Evolutionary conservation across 2,797 vertebrate genomes (phyloP), one percentile per base, ranked within the genome.

Genomic region (Sebastolobus alascanus): DNA sequence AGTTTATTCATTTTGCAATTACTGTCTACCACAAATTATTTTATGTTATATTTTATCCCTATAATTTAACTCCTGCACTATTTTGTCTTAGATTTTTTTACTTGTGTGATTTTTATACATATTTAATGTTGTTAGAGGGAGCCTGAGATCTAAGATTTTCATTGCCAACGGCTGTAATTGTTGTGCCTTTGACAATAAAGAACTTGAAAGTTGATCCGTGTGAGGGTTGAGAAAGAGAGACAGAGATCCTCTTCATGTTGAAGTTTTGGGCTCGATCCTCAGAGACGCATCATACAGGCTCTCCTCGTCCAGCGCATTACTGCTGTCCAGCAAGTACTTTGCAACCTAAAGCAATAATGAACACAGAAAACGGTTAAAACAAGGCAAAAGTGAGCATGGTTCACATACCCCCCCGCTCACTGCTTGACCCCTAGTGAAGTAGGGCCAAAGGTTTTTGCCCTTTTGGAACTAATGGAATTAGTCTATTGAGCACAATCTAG

Each of bases 241-340:
- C 20, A 33, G 29, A 70, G 6, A 61, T 84, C 75, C 54, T 92
- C 81, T 92, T 99, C 97, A 99, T 72, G 98, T 97, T 72, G 97
- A 97, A 22, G 97, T 95, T 89, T 99, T 99, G 82, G 98, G 98
- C 88, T 99, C 98, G 50, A 98, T 96, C 72, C 96, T 97, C 87
- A 99, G 97, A 27, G 98, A 99, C 1, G 97, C 96, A 83, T 98
- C 97, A 2, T 99, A 99, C 25, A 99, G 96, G 16, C 96, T 96
- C 77, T 99, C 98, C 84, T 99, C 98, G 0, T 99, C 98, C 96
- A 99, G 94, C 40, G 97, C 97, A 0, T 83, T 94, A 1, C 97
- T 97, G 73, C 94, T 91, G 90, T 99, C 97, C 94, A 99, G 93
- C 88, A 99, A 91, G 90, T 98, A 99, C 84, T 97, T 97, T 5